These are phyloP conservation scores for Calidris pygmaea DNA, from an alignment of 2,113 vertebrate genomes.

Conservation along the genomic window DNA sequence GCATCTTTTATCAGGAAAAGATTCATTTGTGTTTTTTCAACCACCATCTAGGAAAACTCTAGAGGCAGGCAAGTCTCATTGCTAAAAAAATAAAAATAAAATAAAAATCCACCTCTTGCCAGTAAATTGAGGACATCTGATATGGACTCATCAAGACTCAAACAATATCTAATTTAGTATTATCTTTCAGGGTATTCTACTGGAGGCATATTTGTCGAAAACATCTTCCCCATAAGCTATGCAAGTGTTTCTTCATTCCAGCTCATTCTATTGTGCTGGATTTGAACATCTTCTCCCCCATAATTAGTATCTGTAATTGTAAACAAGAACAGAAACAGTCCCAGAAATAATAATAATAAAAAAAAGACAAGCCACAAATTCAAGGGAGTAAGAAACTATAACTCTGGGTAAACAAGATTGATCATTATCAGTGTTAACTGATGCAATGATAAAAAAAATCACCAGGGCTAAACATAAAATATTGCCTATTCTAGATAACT, in stretches of 20 bases:
- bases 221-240: background rate
- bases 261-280: conserved; percentile 5
- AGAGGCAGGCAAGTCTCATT: background rate
- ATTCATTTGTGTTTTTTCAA: background rate
- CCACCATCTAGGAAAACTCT: background rate
- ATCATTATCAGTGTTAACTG: background rate
- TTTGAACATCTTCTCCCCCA: conserved; percentile 16
- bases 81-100: background rate
- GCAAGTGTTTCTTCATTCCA: conserved; percentile 33
- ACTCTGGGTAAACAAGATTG: background rate
- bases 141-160: background rate
- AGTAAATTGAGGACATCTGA: conserved; percentile 12
- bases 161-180: conserved; percentile 27
- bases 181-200: background rate
- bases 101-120: background rate
- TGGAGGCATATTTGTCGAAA: background rate
- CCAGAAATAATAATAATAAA: background rate
- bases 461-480: background rate
- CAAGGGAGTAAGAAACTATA: background rate
- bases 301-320: conserved; percentile 35
- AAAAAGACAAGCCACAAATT: background rate
- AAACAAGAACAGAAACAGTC: conserved; percentile 41
- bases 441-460: background rate
- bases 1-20: background rate
- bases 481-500: background rate